These are phyloP conservation scores for Felis catus DNA, from an alignment of 2,113 vertebrate genomes.

Conservation along the genomic window DNA sequence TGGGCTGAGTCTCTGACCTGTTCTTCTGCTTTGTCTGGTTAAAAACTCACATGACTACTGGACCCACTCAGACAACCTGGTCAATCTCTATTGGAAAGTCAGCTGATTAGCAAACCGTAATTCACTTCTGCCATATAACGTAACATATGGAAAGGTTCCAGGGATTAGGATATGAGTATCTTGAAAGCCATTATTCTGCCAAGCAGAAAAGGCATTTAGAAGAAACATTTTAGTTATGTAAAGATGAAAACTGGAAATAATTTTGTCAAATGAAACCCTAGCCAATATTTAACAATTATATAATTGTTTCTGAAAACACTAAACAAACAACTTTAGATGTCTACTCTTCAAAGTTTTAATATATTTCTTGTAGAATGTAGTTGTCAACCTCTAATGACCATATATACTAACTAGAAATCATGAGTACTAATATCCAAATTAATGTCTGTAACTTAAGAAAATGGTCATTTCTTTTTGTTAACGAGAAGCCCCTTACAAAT, in stretches of 20 bases:
- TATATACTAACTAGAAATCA: neutral
- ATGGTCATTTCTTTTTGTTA: neutral
- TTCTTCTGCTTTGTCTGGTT: neutral
- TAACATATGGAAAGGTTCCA: neutral
- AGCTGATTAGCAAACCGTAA: neutral
- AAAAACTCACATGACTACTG: neutral
- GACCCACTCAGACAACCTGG: neutral
- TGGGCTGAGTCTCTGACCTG: neutral
- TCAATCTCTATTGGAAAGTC: neutral
- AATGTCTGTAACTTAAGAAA: conserved; percentile 19
- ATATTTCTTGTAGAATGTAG: neutral
- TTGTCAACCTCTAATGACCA: neutral
- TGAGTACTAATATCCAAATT: neutral
- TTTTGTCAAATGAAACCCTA: neutral
- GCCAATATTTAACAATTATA: neutral
- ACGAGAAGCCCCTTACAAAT: neutral
- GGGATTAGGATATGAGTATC: neutral
- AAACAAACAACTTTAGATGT: neutral
- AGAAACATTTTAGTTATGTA: neutral
- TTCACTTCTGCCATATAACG: neutral
- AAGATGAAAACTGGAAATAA: neutral
- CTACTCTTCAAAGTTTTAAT: neutral
- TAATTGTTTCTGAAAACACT: neutral
- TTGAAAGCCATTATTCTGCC: neutral
- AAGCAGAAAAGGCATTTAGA: neutral